phyloP scores from a whole-genome alignment of 1,140 invertebrate genomes.

The Halesus radiatus region DNA sequence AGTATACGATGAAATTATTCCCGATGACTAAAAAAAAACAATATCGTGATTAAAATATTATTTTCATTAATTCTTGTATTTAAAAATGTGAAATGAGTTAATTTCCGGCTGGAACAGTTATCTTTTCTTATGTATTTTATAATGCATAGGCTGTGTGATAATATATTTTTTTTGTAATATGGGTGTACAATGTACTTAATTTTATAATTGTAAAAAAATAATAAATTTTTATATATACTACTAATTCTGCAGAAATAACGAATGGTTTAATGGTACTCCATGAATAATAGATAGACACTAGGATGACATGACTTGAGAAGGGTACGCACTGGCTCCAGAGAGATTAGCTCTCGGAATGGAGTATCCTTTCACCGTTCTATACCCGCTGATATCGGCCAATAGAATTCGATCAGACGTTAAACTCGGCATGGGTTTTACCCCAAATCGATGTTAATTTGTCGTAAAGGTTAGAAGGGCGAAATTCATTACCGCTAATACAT shows the following conservation, averaged over 20 bases:
- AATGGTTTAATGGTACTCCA: constrained; percentile 1
- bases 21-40: too few relatives aligned
- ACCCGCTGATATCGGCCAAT: neutral
- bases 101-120: too few relatives aligned
- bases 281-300: constrained; percentile 2
- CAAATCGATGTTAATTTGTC: constrained; percentile 1
- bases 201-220: too few relatives aligned
- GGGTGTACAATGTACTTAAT: too few relatives aligned
- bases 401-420: constrained; percentile 9
- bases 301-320: constrained; percentile 4
- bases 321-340: neutral
- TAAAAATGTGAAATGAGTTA: too few relatives aligned
- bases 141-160: too few relatives aligned
- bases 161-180: too few relatives aligned
- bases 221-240: neutral
- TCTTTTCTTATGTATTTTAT: too few relatives aligned
- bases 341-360: neutral
- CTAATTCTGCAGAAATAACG: neutral
- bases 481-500: neutral
- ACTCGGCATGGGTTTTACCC: neutral
- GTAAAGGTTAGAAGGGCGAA: neutral
- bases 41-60: too few relatives aligned
- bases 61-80: too few relatives aligned
- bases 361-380: neutral
- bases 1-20: too few relatives aligned